These are phyloP conservation scores for Stigmatopora nigra DNA, from an alignment of 2,113 vertebrate genomes.

Conservation along the genomic window DNA sequence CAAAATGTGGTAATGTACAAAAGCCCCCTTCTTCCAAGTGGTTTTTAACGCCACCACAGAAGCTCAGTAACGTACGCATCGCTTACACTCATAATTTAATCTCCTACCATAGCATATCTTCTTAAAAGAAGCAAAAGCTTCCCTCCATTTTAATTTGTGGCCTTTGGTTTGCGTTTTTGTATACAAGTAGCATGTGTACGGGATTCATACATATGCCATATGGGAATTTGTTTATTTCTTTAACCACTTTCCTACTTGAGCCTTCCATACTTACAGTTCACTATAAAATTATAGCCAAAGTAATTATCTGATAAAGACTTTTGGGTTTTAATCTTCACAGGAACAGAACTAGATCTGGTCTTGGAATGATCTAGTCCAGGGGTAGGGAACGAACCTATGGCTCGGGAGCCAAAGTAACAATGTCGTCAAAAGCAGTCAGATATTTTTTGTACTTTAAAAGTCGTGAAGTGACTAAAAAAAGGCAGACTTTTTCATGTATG, in stretches of 20 bases:
- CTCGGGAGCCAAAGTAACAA: no score
- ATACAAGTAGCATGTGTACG: background rate
- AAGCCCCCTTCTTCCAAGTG: background rate
- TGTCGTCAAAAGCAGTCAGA: no score
- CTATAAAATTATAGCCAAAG: slow-evolving; percentile 53
- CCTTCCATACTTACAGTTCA: slow-evolving; percentile 33
- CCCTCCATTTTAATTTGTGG: background rate
- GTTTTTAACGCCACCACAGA: slow-evolving; percentile 1
- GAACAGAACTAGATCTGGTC: slow-evolving; percentile 47
- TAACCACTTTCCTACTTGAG: slow-evolving; percentile 17
- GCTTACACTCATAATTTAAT: slow-evolving; percentile 1
- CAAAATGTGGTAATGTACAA: background rate
- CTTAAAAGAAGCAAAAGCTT: background rate
- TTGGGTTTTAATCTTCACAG: slow-evolving; percentile 53
- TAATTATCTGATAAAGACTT: slow-evolving; percentile 59
- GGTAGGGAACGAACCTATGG: no score
- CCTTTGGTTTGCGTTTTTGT: background rate
- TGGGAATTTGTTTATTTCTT: background rate
- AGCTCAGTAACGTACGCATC: background rate
- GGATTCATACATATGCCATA: background rate
- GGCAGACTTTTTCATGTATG: no score
- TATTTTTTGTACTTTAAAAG: no score
- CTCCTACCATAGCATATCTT: background rate
- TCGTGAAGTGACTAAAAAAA: no score
- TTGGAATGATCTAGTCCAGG: slow-evolving; percentile 41